Percentiles rank a stretch among this genome's conserved stretches.
These are phyloP conservation scores for Buphagus erythrorhynchus DNA, from an alignment of 2,797 vertebrate genomes.

Conservation along the genomic window DNA sequence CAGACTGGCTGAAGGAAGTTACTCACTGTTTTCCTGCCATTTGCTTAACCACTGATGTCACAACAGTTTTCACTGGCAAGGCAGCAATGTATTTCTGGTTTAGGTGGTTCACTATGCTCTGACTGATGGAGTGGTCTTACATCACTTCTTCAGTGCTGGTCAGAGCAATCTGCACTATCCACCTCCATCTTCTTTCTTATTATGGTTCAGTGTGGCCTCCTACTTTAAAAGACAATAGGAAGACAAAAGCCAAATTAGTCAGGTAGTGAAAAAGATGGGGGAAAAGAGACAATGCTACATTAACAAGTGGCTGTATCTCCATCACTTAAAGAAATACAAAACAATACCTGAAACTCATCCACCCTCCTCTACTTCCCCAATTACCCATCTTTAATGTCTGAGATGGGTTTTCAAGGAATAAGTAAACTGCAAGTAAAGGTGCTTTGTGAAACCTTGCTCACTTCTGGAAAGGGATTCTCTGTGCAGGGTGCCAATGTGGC, in stretches of 20 bases:
- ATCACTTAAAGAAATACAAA: neutral
- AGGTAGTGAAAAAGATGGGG: neutral
- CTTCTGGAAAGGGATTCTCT: neutral
- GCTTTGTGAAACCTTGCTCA: neutral
- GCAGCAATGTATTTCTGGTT: neutral
- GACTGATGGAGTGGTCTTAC: neutral
- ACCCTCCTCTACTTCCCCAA: neutral
- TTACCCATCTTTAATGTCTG: neutral
- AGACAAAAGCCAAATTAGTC: neutral
- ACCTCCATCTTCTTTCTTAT: neutral
- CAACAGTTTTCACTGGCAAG: neutral
- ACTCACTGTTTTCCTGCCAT: neutral
- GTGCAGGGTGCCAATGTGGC: fast-evolving
- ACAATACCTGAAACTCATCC: neutral
- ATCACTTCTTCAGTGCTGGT: neutral
- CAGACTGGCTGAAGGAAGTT: neutral
- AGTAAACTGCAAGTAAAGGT: neutral
- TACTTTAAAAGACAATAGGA: neutral
- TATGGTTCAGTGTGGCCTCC: neutral
- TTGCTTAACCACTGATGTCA: neutral
- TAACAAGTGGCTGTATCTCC: neutral
- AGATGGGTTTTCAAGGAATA: neutral
- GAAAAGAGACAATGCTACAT: neutral
- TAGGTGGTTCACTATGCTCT: neutral
- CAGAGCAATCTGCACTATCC: neutral